Percentiles rank a stretch among this genome's conserved stretches.
Evolutionary conservation across 2,113 vertebrate species (phyloP).

Genomic region (Genyomyrus donnyi): DNA sequence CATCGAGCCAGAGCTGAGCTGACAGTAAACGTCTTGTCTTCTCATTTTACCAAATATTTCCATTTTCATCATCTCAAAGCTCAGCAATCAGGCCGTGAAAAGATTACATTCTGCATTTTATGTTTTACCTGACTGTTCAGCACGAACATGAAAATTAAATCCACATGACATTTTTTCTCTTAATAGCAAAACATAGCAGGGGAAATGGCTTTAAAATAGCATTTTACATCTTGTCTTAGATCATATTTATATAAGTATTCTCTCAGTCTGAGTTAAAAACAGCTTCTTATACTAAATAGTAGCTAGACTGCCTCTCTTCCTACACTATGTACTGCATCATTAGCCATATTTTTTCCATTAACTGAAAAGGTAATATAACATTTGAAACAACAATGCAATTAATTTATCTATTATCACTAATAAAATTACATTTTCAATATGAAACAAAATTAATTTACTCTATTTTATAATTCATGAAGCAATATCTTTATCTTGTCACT

Average conservation of each 20-base stretch:
- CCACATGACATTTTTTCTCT: not conserved
- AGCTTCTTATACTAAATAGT: not conserved
- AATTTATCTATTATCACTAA: not conserved
- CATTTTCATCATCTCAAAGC: not conserved
- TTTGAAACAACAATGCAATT: not conserved
- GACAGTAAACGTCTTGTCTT: not conserved
- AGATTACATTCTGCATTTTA: not conserved
- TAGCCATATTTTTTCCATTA: not conserved
- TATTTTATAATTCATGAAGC: not conserved
- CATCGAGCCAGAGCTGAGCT: not conserved
- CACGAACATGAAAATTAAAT: not conserved
- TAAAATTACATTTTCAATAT: not conserved
- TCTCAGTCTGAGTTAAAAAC: not conserved
- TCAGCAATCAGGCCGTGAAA: not conserved
- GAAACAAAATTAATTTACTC: not conserved
- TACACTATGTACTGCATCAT: not conserved
- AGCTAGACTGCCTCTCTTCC: not conserved
- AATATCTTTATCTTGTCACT: not conserved
- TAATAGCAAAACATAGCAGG: not conserved
- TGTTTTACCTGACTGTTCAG: not conserved
- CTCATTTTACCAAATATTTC: not conserved
- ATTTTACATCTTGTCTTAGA: not conserved
- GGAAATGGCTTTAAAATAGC: not conserved
- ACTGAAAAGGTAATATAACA: conserved; percentile 3
- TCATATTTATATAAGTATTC: not conserved